These are phyloP conservation scores for Tachycineta bicolor DNA, from an alignment of 2,113 vertebrate genomes.

Conservation along the genomic window DNA sequence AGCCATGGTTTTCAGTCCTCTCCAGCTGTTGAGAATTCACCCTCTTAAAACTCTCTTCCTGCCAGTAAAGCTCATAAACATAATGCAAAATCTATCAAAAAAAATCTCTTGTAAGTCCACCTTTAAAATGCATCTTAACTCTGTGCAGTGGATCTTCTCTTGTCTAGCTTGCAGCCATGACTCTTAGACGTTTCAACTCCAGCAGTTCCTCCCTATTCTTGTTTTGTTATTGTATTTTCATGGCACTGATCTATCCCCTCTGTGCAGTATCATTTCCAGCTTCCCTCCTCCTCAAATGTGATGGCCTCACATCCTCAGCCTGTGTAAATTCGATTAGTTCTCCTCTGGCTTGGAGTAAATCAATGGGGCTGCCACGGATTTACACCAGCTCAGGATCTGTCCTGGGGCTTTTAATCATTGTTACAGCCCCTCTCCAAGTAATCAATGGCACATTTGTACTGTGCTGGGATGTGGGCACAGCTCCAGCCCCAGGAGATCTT, in stretches of 20 bases:
- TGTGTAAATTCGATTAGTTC: slow-evolving; percentile 14
- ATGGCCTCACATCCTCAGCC: neutral
- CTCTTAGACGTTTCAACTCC: neutral
- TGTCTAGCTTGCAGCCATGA: neutral
- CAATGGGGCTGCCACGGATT: neutral
- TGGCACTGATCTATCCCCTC: neutral
- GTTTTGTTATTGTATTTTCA: slow-evolving; percentile 9
- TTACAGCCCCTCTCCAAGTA: slow-evolving; percentile 5
- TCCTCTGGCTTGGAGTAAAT: slow-evolving; percentile 19
- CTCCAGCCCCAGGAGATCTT: neutral
- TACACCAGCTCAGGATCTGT: slow-evolving; percentile 33
- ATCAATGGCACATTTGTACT: slow-evolving; percentile 1
- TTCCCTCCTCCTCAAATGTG: neutral
- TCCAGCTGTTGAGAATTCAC: neutral
- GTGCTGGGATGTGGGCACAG: neutral
- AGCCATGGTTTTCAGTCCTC: neutral
- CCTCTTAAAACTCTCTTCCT: neutral
- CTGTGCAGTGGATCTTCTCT: neutral
- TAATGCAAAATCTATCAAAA: neutral
- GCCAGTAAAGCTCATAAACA: neutral
- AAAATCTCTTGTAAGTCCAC: neutral
- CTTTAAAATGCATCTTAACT: neutral
- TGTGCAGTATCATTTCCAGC: neutral
- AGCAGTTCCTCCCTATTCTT: neutral
- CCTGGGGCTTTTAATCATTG: slow-evolving; percentile 22